A percentile compares a stretch with the other conserved stretches of the same genome.
phyloP scores from a whole-genome alignment of 2,113 vertebrate genomes.

The Urocitellus parryii region DNA sequence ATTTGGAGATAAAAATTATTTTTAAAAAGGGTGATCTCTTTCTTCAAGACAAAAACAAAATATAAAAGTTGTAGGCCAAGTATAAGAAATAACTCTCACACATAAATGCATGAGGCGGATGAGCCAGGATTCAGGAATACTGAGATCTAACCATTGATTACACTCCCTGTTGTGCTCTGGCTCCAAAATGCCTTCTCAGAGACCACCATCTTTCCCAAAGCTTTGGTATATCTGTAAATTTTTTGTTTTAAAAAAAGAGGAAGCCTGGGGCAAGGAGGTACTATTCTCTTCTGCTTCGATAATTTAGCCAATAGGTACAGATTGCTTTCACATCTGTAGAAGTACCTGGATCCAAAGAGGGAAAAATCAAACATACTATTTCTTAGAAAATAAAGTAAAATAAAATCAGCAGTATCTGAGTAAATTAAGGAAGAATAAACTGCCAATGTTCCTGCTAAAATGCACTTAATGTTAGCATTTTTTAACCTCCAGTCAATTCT shows the following conservation, averaged over 20 bases:
- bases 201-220: neutral
- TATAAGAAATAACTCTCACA: neutral
- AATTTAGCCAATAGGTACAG: neutral
- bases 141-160: neutral
- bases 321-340: neutral
- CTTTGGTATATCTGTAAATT: neutral
- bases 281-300: neutral
- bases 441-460: slow-evolving; percentile 2
- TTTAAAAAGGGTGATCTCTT: neutral
- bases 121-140: neutral
- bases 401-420: neutral
- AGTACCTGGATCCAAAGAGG: neutral
- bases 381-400: neutral
- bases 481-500: slow-evolving; percentile 8
- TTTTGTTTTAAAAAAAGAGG: too few species aligned
- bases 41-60: neutral
- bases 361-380: neutral
- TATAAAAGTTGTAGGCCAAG: neutral
- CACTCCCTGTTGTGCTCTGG: neutral
- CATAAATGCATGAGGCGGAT: neutral
- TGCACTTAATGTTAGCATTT: neutral
- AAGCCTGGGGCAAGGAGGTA: neutral
- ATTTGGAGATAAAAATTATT: neutral
- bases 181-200: neutral
- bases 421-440: neutral